Evolutionary conservation across 1,140 invertebrate genomes (phyloP).

Genomic region (Psix sp.): DNA sequence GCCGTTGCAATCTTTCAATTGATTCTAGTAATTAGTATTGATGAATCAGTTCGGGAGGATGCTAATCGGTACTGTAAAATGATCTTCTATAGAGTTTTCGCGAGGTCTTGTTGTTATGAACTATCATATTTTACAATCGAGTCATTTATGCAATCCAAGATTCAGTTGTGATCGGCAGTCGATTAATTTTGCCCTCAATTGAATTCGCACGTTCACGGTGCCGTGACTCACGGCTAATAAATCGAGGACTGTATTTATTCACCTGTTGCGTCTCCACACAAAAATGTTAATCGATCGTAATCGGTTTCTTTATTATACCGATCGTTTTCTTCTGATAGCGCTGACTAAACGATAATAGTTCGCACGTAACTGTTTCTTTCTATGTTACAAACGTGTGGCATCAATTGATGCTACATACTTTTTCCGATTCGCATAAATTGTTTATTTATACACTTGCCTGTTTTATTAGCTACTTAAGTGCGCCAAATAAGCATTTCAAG

Average conservation of each 20-base stretch:
- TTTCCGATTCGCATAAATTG: background rate
- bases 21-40: too few relatives aligned
- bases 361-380: conserved; percentile 1
- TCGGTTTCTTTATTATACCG: conserved; percentile 16
- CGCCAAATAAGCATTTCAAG: background rate
- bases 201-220: conserved; percentile 17
- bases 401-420: background rate
- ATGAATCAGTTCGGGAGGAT: too few relatives aligned
- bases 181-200: conserved; percentile 43
- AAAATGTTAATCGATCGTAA: conserved; percentile 37
- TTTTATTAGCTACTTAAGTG: conserved; percentile 2
- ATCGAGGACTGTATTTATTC: conserved; percentile 22
- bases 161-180: conserved; percentile 6
- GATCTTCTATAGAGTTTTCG: too few relatives aligned
- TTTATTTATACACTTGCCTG: too few relatives aligned
- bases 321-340: conserved; percentile 5
- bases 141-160: conserved; percentile 30
- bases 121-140: conserved; percentile 11
- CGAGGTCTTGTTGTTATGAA: conserved; percentile 3
- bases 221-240: conserved; percentile 21
- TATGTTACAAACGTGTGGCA: too few relatives aligned
- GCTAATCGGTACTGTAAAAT: too few relatives aligned
- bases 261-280: conserved; percentile 34
- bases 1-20: too few relatives aligned
- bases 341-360: conserved; percentile 3